Conservation (phyloP, 2,113 vertebrate genomes). For the Emydocephalus ijimae region DNA sequence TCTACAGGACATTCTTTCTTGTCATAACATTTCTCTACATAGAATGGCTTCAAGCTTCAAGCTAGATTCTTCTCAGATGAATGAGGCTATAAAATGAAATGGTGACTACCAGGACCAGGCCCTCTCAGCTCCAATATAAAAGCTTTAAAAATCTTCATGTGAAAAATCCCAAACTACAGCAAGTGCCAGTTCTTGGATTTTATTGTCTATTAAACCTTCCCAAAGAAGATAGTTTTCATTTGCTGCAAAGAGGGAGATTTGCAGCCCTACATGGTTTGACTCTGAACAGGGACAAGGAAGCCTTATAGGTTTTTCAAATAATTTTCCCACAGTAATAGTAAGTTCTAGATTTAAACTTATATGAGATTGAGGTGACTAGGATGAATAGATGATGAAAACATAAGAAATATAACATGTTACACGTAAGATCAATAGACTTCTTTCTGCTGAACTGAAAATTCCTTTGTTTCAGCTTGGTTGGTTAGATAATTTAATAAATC, state of each 20-base stretch:
- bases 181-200: background rate
- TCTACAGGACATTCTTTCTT: background rate
- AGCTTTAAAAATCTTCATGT: background rate
- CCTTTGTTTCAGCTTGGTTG: background rate
- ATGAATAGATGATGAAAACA: background rate
- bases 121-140: background rate
- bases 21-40: background rate
- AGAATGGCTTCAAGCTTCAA: background rate
- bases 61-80: background rate
- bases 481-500: background rate
- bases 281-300: background rate
- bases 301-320: background rate
- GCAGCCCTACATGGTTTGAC: background rate
- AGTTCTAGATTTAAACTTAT: background rate
- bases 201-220: background rate
- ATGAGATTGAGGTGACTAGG: slow-evolving; percentile 7
- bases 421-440: background rate
- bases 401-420: background rate
- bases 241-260: background rate
- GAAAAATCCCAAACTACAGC: background rate
- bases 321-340: slow-evolving; percentile 6
- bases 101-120: background rate
- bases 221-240: background rate
- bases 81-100: background rate
- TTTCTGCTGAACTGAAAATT: slow-evolving; percentile 8